Percentiles rank a stretch among this genome's conserved stretches.
Evolutionary conservation across 2,888 invertebrate species (phyloP).

Genomic region (Campopleginae sp.): DNA sequence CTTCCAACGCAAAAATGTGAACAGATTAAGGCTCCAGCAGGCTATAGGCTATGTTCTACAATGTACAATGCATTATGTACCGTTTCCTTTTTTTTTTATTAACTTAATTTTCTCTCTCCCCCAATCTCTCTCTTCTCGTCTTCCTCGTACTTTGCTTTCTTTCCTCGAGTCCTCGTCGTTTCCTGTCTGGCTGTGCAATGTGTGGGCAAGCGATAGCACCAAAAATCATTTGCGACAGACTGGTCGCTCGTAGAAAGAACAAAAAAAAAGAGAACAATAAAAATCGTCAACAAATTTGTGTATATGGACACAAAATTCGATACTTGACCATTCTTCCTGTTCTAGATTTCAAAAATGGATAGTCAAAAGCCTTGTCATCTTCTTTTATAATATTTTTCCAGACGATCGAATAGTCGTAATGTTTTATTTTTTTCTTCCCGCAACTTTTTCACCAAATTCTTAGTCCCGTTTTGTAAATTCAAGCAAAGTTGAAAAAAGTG

Average conservation of each 20-base stretch:
- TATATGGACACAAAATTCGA: slow-evolving; percentile 55
- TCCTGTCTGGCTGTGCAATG: slow-evolving; percentile 83
- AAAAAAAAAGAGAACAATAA: slow-evolving; percentile 16
- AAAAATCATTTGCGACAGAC: slow-evolving; percentile 76
- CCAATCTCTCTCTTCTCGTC: slow-evolving; percentile 32
- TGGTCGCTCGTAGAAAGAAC: slow-evolving; percentile 69
- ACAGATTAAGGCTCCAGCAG: slow-evolving; percentile 84
- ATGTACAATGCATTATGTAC: slow-evolving; percentile 83
- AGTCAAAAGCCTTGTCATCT: slow-evolving; percentile 66
- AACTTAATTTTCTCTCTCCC: slow-evolving; percentile 72
- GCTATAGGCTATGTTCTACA: slow-evolving; percentile 84
- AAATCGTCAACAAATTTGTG: slow-evolving; percentile 51
- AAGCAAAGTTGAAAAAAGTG: slow-evolving; percentile 33
- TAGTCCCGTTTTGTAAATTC: slow-evolving; percentile 36
- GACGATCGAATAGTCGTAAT: slow-evolving; percentile 57
- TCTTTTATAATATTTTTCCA: slow-evolving; percentile 42
- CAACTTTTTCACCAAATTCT: slow-evolving; percentile 5
- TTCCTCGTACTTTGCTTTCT: slow-evolving; percentile 71
- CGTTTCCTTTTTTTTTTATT: slow-evolving; percentile 75
- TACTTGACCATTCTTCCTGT: slow-evolving; percentile 59
- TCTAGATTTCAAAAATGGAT: too few species aligned
- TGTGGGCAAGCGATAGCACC: slow-evolving; percentile 83
- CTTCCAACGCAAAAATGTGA: slow-evolving; percentile 82
- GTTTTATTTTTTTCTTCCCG: slow-evolving; percentile 1
- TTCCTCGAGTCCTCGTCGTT: slow-evolving; percentile 76